Evolutionary conservation across 2,888 invertebrate species (phyloP).

Genomic region (Anaspis maculata): DNA sequence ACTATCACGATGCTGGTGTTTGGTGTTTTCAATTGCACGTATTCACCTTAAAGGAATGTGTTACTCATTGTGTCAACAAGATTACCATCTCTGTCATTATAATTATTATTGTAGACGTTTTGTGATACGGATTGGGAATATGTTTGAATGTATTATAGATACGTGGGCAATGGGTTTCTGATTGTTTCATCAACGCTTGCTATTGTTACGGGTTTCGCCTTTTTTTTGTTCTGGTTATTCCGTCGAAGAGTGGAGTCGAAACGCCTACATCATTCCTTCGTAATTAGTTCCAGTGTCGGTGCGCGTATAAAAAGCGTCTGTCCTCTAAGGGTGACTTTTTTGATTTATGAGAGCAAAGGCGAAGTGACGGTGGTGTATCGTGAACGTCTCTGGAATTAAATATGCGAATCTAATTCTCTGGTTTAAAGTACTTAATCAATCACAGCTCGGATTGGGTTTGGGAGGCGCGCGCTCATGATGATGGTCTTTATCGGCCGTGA

Average conservation of each 20-base stretch:
- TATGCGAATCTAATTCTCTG: conserved; percentile 41
- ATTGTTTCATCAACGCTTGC: no score
- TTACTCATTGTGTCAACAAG: no score
- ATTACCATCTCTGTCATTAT: no score
- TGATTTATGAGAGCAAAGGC: conserved; percentile 39
- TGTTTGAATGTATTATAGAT: no score
- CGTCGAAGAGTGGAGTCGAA: conserved; percentile 18
- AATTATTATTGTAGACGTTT: no score
- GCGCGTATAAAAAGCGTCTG: conserved; percentile 28
- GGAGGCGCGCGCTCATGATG: conserved; percentile 2
- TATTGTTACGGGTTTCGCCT: neutral
- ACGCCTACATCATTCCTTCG: conserved; percentile 39
- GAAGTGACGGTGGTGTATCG: conserved; percentile 32
- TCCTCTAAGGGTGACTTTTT: conserved; percentile 40
- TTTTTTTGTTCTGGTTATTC: conserved; percentile 6
- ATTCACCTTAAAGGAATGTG: no score
- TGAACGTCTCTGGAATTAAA: conserved; percentile 36
- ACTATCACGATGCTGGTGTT: no score
- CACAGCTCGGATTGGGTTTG: conserved; percentile 27
- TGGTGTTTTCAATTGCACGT: no score
- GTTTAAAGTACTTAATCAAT: conserved; percentile 42
- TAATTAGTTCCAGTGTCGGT: conserved; percentile 39
- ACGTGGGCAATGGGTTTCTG: no score
- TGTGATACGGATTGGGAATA: no score
- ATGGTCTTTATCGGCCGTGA: conserved; percentile 12